Evolutionary conservation across 2,113 vertebrate genomes (phyloP), one percentile per base, ranked within the genome.

Genomic region (Motacilla alba): DNA sequence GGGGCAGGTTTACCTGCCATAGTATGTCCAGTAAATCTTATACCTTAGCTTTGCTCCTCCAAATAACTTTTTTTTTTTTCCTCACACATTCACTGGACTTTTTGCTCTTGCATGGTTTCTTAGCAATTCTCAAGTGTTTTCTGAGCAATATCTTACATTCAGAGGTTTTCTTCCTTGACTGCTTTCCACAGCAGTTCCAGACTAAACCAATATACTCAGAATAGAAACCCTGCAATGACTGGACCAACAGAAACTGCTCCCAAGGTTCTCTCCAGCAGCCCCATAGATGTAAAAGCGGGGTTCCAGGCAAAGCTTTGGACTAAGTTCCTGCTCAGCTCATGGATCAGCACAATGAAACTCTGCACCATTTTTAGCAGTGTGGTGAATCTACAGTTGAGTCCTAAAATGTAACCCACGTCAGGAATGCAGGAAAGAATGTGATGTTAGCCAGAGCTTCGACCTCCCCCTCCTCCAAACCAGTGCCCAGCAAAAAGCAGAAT

Each of bases 361-460:
- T 90, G 75, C 39, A 28, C 68, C 44, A 43, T 47, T 83, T 91
- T 90, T 55, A 90, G 72, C 52, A 31, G 50, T 46, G 47, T 68
- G 50, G 39, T 56, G 46, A 86, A 86, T 83, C 62, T 35, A 46
- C 68, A 77, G 76, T 60, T 75, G 52, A 95, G 64, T 83, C 41
- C 53, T 84, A 94, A 96, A 94, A 90, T 72, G 55, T 37, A 92
- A 90, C 60, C 59, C 31, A 50, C 0, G 8, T 68, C 76, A 96
- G 76, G 92, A 96, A 95, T 90, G 94, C 44, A 79, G 58, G 52
- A 67, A 94, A 87, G 93, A 95, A 94, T 96, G 91, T 92, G 90
- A 95, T 94, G 60, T 68, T 93, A 96, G 76, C 91, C 95, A 96
- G 94, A 89, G 47, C 76, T 89, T 47, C 89, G 63, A 4, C 64